Base-by-base conservation (phyloP, 2,888 invertebrate species). In the Eupelmus urozonus region DNA sequence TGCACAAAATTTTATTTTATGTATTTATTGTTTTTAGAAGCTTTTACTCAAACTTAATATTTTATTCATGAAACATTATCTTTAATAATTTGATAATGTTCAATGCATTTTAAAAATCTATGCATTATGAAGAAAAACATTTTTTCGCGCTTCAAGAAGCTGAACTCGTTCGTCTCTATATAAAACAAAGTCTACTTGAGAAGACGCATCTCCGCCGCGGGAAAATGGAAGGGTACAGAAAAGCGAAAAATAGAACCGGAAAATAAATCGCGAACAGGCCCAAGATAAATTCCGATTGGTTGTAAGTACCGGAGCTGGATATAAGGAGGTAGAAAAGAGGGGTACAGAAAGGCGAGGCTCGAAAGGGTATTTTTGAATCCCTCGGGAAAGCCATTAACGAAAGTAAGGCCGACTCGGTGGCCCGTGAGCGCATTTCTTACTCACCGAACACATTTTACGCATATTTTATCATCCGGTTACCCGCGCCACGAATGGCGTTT, bases 311-410 rank as follows among this genome's bases (percentile, higher is more conserved):
- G 63, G 25, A 45, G 13, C 1, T n/a, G 67, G 65, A 66, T 75
- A 23, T 9, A 42, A 59, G 53, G 13, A 40, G 63, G 45, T 55
- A 51, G 55, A 16, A 53, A 25, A 59, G 49, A 60, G 59, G 34
- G 9, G n/a, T n/a, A 62, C 49, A 78, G 60, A 70, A 76, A 75
- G 69, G 62, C 60, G 70, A 78, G 80, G 80, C 80, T 78, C 79
- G 80, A 81, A 80, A 79, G 80, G 82, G 80, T 80, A 83, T 83
- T 82, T 82, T 83, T 76, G 83, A 83, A 76, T 83, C 84, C 83
- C 84, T 82, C 82, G 81, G 81, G 84, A 81, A 82, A 83, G 74
- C 83, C 83, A 84, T 86, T 85, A 84, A 82, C 81, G 80, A 78
- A 81, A 83, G 82, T 80, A 81, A 76, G 78, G 77, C 66, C 53